Percentiles rank a stretch among this genome's conserved stretches.
These are phyloP conservation scores for Danaus melanippus DNA, from an alignment of 1,140 invertebrate species.

Conservation along the genomic window DNA sequence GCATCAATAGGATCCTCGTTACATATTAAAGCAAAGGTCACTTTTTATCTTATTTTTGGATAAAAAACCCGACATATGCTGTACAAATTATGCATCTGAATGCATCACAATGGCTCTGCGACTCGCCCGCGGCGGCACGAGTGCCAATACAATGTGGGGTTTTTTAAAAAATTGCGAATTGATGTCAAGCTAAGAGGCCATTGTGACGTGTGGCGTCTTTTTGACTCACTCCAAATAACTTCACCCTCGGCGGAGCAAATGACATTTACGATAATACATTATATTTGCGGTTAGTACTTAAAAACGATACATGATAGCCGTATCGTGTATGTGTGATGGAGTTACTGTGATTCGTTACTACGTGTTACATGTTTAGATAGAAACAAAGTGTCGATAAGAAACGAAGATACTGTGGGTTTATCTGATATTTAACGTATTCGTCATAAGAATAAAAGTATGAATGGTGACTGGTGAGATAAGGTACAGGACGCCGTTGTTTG, in stretches of 20 bases:
- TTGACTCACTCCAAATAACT: conserved; percentile 23
- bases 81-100: conserved; percentile 67
- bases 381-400: conserved; percentile 8
- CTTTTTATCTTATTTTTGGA: conserved; percentile 50
- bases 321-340: no score
- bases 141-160: conserved; percentile 36
- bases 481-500: conserved; percentile 59
- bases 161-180: conserved; percentile 56
- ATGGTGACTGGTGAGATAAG: conserved; percentile 35
- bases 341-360: no score
- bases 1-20: conserved; percentile 50
- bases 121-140: conserved; percentile 47
- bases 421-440: background rate
- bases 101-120: conserved; percentile 53
- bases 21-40: conserved; percentile 55
- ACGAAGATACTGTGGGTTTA: conserved; percentile 4
- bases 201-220: conserved; percentile 42
- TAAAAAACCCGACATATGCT: conserved; percentile 67
- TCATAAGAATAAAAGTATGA: background rate
- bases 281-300: no score
- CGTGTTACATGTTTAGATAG: background rate
- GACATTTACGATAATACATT: background rate
- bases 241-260: conserved; percentile 12
- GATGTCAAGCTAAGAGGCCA: conserved; percentile 49
- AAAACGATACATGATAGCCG: no score